Evolutionary conservation across 2,797 vertebrate genomes (phyloP), one percentile per base, ranked within the genome.

Genomic region (Typhlichthys eigenmanni): DNA sequence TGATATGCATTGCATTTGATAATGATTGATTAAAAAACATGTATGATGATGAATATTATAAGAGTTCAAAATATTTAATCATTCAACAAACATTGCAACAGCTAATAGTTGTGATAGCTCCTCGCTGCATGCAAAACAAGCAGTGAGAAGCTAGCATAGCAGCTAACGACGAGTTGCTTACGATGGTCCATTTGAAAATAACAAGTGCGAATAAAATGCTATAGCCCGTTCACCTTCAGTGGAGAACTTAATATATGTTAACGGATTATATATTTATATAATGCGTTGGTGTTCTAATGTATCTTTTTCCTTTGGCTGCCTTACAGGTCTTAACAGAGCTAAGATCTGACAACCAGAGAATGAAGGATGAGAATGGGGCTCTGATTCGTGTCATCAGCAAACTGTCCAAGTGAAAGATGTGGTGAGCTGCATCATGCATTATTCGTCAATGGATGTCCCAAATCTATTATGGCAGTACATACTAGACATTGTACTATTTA

Each of bases 321-420:
- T 52, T 9, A 1, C 88, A 98, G 97, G 91, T 95, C 85, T 92
- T 98, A 86, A 95, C 94, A 55, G 96, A 98, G 72, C 93, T 98
- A 83, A 97, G 96, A 85, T 96, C 95, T 0, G 96, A 99, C 93
- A 98, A 99, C 92, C 96, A 98, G 90, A 92, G 96, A 86, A 94
- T 99, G 80, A 99, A 98, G 87, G 97, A 99, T 34, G 96, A 99
- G 86, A 99, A 99, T 0, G 96, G 96, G 56, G 96, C 97, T 62
- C 94, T 99, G 86, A 98, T 99, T 83, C 90, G 97, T 84, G 96
- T 99, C 88, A 99, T 99, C 94, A 98, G 96, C 93, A 99, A 99
- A 88, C 94, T 98, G 76, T 99, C 97, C 79, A 99, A 98, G 82
- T 99, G 93, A 89, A 72, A 72, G 61, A 73, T 51, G 57, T 67